Evolutionary conservation across 2,113 vertebrate species (phyloP).

Genomic region (Vimba vimba): DNA sequence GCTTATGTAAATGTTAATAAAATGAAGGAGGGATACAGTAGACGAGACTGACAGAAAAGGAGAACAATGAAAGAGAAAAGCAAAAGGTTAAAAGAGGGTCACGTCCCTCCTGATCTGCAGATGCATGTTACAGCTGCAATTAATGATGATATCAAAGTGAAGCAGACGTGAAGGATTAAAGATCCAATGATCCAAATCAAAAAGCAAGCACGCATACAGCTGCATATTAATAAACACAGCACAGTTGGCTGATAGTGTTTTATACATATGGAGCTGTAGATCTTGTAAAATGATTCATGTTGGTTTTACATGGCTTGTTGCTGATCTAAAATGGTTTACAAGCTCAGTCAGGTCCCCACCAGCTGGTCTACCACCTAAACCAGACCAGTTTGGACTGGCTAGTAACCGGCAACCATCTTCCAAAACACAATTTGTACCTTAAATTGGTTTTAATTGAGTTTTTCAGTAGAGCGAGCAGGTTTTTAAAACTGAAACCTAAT

Average conservation of each 20-base stretch:
- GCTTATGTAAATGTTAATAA: slow-evolving; percentile 1
- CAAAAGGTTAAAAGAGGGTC: background rate
- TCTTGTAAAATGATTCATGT: no score
- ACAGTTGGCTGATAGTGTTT: no score
- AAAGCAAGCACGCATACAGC: no score
- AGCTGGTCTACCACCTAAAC: background rate
- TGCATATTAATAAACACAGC: no score
- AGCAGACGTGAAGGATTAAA: slow-evolving; percentile 18
- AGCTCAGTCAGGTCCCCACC: background rate
- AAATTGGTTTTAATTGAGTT: no score
- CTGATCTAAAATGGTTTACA: background rate
- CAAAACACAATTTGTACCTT: no score
- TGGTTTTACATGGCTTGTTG: no score
- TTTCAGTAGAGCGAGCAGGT: no score
- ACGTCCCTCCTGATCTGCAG: background rate
- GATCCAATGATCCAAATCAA: background rate
- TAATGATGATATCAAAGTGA: background rate
- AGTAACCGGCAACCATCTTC: no score
- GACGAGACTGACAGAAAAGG: background rate
- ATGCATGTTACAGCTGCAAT: background rate
- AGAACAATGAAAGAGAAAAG: background rate
- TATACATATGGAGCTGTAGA: no score
- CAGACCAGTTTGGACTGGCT: no score
- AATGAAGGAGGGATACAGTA: background rate
- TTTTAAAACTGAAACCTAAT: no score